Conservation (phyloP, 23 tunicate genomes). For the Pegea sp. region DNA sequence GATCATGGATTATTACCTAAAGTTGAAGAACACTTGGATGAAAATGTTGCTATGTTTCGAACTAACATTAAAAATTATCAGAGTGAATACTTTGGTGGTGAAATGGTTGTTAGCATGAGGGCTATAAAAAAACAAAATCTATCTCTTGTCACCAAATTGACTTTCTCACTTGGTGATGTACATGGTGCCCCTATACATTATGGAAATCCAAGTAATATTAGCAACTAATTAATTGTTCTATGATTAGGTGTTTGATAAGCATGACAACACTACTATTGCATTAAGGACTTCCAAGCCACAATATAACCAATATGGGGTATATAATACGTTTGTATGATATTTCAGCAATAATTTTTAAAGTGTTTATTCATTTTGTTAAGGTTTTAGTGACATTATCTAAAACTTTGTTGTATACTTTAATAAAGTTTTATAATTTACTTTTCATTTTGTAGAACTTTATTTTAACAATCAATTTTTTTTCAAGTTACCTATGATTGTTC, state of each 20-base stretch:
- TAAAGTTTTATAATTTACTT: too few species aligned
- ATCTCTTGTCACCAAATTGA: constrained; percentile 11
- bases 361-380: too few species aligned
- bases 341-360: too few species aligned
- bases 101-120: constrained; percentile 62
- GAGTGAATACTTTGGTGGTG: constrained; percentile 40
- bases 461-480: too few species aligned
- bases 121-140: constrained; percentile 22
- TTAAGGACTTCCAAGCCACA: too few species aligned
- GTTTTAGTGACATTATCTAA: too few species aligned
- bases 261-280: too few species aligned
- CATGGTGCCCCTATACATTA: constrained; percentile 78
- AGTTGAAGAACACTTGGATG: not conserved
- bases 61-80: constrained; percentile 21
- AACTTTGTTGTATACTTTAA: too few species aligned
- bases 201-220: constrained; percentile 42
- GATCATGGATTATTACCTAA: constrained; percentile 11
- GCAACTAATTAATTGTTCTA: not conserved
- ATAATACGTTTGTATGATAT: too few species aligned
- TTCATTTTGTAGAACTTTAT: too few species aligned
- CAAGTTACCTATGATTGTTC: too few species aligned
- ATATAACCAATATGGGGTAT: too few species aligned
- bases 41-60: constrained; percentile 36
- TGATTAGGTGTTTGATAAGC: not conserved
- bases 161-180: constrained; percentile 27